These are phyloP conservation scores for Pandion haliaetus DNA, from an alignment of 2,113 vertebrate genomes.

Conservation along the genomic window DNA sequence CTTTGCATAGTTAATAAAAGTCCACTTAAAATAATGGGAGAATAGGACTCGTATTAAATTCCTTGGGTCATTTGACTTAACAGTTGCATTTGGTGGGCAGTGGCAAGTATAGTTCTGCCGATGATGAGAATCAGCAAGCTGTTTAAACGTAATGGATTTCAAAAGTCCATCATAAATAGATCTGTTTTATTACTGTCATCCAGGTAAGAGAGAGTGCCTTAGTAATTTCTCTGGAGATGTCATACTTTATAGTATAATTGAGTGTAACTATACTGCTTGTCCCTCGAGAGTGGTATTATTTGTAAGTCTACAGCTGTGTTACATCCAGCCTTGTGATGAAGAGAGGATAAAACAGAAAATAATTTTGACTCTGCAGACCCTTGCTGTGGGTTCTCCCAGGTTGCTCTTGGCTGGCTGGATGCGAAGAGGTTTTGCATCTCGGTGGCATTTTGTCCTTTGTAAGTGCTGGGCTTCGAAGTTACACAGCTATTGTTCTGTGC, in stretches of 20 bases:
- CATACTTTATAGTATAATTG: conserved; percentile 66
- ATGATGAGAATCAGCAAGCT: conserved; percentile 53
- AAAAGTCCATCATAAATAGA: conserved; percentile 62
- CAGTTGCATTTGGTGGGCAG: conserved; percentile 29
- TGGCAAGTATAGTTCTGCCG: not conserved
- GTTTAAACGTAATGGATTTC: conserved; percentile 43
- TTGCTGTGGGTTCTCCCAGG: not conserved
- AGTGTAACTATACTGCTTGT: conserved; percentile 56
- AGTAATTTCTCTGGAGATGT: conserved; percentile 64
- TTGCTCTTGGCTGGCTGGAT: not conserved
- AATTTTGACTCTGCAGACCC: not conserved
- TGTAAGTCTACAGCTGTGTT: conserved; percentile 49
- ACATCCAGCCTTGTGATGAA: not conserved
- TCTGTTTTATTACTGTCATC: conserved; percentile 66
- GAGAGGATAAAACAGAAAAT: not conserved
- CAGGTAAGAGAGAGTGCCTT: conserved; percentile 53
- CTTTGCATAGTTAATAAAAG: conserved; percentile 31
- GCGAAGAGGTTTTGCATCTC: not conserved
- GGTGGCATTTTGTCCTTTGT: not conserved
- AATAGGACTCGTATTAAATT: not conserved
- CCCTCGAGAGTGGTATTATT: conserved; percentile 35
- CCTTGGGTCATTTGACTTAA: conserved; percentile 26
- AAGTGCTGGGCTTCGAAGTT: not conserved
- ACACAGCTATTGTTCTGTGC: not conserved
- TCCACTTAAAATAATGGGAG: conserved; percentile 28